A percentile compares a stretch with the other conserved stretches of the same genome.
These are phyloP conservation scores for Lymantria dispar DNA, from an alignment of 2,888 invertebrate species.

Conservation along the genomic window DNA sequence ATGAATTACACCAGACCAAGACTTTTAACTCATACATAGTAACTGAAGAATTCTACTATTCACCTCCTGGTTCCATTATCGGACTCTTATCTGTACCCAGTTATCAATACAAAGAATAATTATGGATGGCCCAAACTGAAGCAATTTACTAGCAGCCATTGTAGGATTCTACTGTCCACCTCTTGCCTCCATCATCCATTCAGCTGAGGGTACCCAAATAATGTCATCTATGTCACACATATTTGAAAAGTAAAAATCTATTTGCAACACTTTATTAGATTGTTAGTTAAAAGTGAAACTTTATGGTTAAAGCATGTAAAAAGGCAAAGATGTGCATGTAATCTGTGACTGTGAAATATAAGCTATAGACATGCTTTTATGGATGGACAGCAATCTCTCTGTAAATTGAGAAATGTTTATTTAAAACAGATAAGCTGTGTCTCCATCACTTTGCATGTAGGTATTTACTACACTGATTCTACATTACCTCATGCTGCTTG, in stretches of 20 bases:
- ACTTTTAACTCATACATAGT: too few species aligned
- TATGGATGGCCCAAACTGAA: neutral
- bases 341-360: too few species aligned
- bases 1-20: too few species aligned
- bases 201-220: neutral
- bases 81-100: neutral
- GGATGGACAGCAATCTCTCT: too few species aligned
- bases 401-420: too few species aligned
- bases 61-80: neutral
- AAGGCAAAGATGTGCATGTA: too few species aligned
- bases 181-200: neutral
- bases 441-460: too few species aligned
- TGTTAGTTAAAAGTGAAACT: neutral
- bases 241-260: neutral
- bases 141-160: too few species aligned
- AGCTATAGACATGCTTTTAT: too few species aligned
- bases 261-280: neutral
- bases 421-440: too few species aligned
- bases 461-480: neutral
- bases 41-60: neutral
- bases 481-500: conserved; percentile 74
- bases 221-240: neutral
- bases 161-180: too few species aligned
- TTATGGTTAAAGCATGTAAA: too few species aligned
- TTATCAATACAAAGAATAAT: neutral